Base-by-base conservation (phyloP, 2,888 invertebrate genomes). In the Bedellia somnulentella region DNA sequence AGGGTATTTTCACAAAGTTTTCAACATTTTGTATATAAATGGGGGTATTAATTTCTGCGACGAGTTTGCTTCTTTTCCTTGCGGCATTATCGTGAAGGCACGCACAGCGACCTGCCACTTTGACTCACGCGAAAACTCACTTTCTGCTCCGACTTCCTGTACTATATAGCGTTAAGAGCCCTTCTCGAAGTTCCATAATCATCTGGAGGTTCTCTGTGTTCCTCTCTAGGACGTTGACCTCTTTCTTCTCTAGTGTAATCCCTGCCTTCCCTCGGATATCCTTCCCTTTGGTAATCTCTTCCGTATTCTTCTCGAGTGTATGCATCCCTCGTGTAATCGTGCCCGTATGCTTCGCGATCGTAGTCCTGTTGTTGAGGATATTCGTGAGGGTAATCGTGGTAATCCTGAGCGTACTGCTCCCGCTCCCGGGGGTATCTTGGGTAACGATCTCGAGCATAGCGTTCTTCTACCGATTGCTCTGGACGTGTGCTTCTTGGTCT, bases 131-230 rank as follows among this genome's bases (percentile, higher is more conserved):
- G 35, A 36, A 28, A 36, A 33, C 31, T 33, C 33, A 29, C 35
- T 34, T 21, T 27, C 36, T 13, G 10, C 26, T 21, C 28, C 34
- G n/a, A n/a, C n/a, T n/a, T n/a, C n/a, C n/a, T n/a, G n/a, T n/a
- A n/a, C 82, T 85, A 87, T 64, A 87, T 86, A 59, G 85, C 86
- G 68, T 86, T 86, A 47, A 85, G 80, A 45, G 84, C 83, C 51
- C 86, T 79, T 37, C 86, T 78, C 45, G 85, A 82, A 24, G 83
- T 77, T 37, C 80, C 80, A 60, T 82, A 79, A 47, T 79, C 79
- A 45, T 78, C 79, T 35, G 68, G 60, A 33, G 62, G 57, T 32
- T 63, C 66, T 24, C 66, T 59, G 31, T 68, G 57, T 49, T 78
- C 57, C 55, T 57, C 40, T 57, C 59, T 34, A 49, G 47, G 29